Percentiles rank a stretch among this genome's conserved stretches.
phyloP scores from a whole-genome alignment of 2,113 vertebrate species.

The Megaceryle torquata region DNA sequence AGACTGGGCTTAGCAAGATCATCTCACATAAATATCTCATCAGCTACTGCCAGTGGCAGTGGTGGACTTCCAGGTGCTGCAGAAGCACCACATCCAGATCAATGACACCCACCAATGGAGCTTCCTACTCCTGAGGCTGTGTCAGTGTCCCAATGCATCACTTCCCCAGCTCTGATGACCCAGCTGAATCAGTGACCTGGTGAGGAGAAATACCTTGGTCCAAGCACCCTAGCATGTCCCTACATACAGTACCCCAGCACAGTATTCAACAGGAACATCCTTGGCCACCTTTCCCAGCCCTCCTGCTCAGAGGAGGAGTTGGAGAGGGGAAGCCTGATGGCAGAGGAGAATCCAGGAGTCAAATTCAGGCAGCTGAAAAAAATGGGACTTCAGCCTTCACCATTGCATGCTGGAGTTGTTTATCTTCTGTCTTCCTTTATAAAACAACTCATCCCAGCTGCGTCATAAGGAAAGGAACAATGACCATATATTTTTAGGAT shows the following conservation, averaged over 20 bases:
- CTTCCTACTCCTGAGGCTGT: not conserved
- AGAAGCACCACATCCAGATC: not conserved
- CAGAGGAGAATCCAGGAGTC: not conserved
- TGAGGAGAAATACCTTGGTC: not conserved
- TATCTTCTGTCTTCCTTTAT: constrained; percentile 62
- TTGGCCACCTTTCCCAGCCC: not conserved
- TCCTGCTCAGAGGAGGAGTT: not conserved
- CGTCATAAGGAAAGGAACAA: constrained; percentile 62
- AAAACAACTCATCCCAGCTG: constrained; percentile 66
- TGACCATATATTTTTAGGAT: constrained; percentile 69
- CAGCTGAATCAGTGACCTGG: not conserved
- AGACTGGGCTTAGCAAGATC: not conserved
- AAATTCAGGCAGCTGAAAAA: not conserved
- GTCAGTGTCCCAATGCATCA: not conserved
- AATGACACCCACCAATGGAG: not conserved
- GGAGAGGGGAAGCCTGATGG: not conserved
- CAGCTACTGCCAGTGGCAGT: not conserved
- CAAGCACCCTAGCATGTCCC: accelerated
- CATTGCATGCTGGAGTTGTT: constrained; percentile 10
- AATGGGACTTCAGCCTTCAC: not conserved
- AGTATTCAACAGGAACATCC: not conserved
- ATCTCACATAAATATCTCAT: not conserved
- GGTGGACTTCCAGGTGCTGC: not conserved
- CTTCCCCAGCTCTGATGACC: not conserved
- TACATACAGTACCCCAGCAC: not conserved